Evolutionary conservation across 2,113 vertebrate species (phyloP), one percentile per base, ranked within the genome.

Genomic region (Microtus ochrogaster): DNA sequence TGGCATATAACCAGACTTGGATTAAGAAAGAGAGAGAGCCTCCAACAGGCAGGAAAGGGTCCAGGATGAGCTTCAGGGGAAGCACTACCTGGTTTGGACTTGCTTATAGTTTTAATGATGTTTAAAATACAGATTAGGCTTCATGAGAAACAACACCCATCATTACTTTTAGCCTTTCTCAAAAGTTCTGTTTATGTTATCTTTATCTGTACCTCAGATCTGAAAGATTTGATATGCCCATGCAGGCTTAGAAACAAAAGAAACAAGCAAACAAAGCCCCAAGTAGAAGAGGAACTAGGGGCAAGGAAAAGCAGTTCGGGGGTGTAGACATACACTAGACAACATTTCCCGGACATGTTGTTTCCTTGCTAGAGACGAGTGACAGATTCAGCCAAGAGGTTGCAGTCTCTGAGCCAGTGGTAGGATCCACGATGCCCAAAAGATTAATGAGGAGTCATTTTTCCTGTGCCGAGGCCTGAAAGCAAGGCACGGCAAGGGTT

Each of bases 121-220:
- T 93, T 96, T 83, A 47, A 91, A 82, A 85, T 86, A 78, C 5
- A 94, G 61, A 77, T 89, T 58, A 91, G 91, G 14, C 33, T 61
- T 94, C 47, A 77, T 13, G 9, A 47, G 21, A 87, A 90, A 95
- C 84, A 39, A 90, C 36, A 33, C 11, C 14, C 41, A 49, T 47
- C 36, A n/a, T 47, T 79, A 39, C 85, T 94, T 90, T 82, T 22
- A 81, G 36, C 24, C 26, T 30, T 74, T 94, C 87, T 77, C 52
- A 13, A 68, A 92, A 74, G 72, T 61, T 93, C 85, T 2, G 83
- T 79, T 66, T 76, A 33, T 55, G 61, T 94, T 84, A 44, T 65
- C 52, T 93, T 91, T 47, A 76, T 89, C 36, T 73, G 41, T 82
- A 70, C 30, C 14, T 93, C 19, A 61, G 82, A 94, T 93, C 14